Percentiles rank a stretch among this genome's conserved stretches.
Conservation (phyloP, 2,888 invertebrate species). For the Morpho helenor region DNA sequence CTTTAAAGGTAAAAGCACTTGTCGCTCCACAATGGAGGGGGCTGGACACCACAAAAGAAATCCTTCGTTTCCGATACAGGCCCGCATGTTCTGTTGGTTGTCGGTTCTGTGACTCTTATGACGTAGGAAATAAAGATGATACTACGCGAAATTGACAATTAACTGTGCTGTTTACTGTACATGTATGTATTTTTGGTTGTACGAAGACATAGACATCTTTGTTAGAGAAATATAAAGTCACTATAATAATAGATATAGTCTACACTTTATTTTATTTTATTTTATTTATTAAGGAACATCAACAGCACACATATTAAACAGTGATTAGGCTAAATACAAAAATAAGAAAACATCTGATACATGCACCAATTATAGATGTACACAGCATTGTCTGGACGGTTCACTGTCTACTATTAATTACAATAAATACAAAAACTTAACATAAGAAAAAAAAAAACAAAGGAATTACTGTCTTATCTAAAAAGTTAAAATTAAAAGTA, state of each 20-base stretch:
- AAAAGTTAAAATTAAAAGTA: too few species aligned
- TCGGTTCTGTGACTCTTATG: constrained; percentile 1
- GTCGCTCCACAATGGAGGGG: constrained; percentile 45
- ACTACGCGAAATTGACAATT: not conserved
- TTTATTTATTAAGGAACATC: too few species aligned
- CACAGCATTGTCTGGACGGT: too few species aligned
- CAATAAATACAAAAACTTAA: too few species aligned
- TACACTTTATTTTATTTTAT: too few species aligned
- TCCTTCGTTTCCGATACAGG: constrained; percentile 37
- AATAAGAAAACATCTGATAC: too few species aligned
- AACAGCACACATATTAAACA: too few species aligned
- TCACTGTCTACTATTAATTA: too few species aligned
- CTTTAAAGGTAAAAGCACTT: constrained; percentile 53
- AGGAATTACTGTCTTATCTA: too few species aligned
- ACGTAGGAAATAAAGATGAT: not conserved
- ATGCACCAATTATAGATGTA: too few species aligned
- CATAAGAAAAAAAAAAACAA: too few species aligned
- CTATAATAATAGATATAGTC: not conserved
- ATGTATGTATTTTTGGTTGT: constrained; percentile 4
- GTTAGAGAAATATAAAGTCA: not conserved
- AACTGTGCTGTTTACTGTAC: constrained; percentile 10
- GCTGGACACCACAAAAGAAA: constrained; percentile 42
- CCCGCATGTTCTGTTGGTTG: constrained; percentile 16
- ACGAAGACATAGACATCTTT: not conserved
- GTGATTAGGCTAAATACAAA: too few species aligned